phyloP scores from a whole-genome alignment of 2,888 invertebrate species.

The Seira musarum region DNA sequence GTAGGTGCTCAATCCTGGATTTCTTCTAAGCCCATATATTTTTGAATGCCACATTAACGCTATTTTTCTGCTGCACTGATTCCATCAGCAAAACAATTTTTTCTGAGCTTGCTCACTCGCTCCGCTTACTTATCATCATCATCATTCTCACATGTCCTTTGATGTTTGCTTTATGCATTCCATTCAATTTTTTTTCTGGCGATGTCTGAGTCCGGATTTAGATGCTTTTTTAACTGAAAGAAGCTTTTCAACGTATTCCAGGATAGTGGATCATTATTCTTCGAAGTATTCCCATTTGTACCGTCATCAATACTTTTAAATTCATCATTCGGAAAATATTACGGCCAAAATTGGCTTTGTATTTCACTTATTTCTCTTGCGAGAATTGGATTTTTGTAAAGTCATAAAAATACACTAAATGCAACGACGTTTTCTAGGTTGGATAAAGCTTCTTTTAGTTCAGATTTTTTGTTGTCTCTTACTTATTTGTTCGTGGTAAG shows the following conservation, averaged over 20 bases:
- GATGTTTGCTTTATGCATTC: slow-evolving; percentile 39
- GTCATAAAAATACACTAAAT: slow-evolving; percentile 28
- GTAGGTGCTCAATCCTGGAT: no score
- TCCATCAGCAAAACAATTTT: slow-evolving; percentile 46
- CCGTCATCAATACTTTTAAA: slow-evolving; percentile 32
- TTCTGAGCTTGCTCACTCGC: slow-evolving; percentile 29
- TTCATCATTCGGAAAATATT: slow-evolving; percentile 37
- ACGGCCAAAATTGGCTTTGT: slow-evolving; percentile 46
- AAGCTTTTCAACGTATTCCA: no score
- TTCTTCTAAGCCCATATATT: no score
- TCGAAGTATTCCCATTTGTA: slow-evolving; percentile 36
- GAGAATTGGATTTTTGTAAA: slow-evolving; percentile 18
- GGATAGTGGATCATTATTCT: no score
- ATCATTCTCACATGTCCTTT: no score
- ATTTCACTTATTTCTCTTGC: slow-evolving; percentile 32
- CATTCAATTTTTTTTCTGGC: slow-evolving; percentile 21
- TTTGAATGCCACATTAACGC: no score
- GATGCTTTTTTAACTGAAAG: no score
- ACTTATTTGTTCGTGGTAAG: no score
- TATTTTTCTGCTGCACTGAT: slow-evolving; percentile 5
- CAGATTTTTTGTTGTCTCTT: slow-evolving; percentile 61
- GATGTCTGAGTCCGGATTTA: no score
- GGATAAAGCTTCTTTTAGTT: slow-evolving; percentile 24
- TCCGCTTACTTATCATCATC: no score
- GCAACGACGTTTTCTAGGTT: background rate